Conservation (phyloP, 2,113 vertebrate genomes). For the Neogale vison region DNA sequence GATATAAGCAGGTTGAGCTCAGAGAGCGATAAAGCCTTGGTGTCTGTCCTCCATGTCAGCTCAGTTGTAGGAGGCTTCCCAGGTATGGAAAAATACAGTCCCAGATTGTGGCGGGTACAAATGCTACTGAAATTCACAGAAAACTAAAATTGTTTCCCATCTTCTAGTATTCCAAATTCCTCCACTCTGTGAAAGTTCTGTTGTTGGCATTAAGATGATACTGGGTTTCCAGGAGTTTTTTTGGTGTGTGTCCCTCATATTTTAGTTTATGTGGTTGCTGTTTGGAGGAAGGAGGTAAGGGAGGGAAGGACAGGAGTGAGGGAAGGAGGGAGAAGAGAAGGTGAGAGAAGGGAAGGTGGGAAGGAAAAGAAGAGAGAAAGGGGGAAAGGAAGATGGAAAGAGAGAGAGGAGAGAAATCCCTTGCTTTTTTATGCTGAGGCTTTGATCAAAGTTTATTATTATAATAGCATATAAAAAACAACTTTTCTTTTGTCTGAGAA, state of each 20-base stretch:
- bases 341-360: background rate
- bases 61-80: background rate
- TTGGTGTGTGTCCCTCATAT: background rate
- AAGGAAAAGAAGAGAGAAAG: background rate
- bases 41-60: background rate
- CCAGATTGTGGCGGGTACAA: background rate
- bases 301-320: background rate
- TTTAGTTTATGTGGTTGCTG: background rate
- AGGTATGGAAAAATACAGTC: background rate
- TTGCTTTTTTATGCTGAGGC: background rate
- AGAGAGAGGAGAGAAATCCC: background rate
- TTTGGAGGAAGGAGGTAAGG: background rate
- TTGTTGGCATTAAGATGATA: background rate
- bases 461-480: background rate
- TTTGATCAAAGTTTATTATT: constrained; percentile 22
- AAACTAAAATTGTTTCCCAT: background rate
- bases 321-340: background rate
- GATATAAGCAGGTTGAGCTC: background rate
- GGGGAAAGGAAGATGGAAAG: too few species aligned
- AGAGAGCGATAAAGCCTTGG: background rate
- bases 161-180: background rate
- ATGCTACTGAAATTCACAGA: background rate
- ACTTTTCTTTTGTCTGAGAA: background rate
- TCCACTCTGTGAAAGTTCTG: background rate
- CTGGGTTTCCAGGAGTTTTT: background rate